A percentile compares a stretch with the other conserved stretches of the same genome.
Evolutionary conservation across 2,888 invertebrate genomes (phyloP).

Genomic region (Mythimna albipuncta): DNA sequence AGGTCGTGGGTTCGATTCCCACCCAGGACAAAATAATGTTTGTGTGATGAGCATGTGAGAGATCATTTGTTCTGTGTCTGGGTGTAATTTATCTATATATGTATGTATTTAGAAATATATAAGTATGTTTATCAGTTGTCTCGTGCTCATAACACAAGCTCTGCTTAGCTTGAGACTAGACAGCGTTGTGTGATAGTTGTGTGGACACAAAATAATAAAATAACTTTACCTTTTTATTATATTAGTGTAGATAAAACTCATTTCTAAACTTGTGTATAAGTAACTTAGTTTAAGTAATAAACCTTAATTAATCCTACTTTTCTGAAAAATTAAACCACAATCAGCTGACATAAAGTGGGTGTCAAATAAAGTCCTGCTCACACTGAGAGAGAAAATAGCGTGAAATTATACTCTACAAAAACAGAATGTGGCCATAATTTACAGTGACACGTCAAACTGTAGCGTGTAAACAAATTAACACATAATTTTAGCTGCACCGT

Average conservation of each 20-base stretch:
- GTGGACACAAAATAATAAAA: too few relatives aligned
- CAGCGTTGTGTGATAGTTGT: too few relatives aligned
- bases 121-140: too few relatives aligned
- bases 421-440: conserved; percentile 53
- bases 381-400: conserved; percentile 47
- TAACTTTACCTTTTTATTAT: too few relatives aligned
- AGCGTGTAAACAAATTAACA: conserved; percentile 61
- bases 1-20: too few relatives aligned
- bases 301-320: neutral
- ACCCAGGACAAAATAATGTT: too few relatives aligned
- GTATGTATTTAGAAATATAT: too few relatives aligned
- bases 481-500: conserved; percentile 59
- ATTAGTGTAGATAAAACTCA: neutral
- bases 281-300: neutral
- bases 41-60: too few relatives aligned
- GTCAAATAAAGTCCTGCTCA: conserved; percentile 33
- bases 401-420: conserved; percentile 56
- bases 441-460: conserved; percentile 56
- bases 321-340: conserved; percentile 22
- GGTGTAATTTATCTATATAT: too few relatives aligned
- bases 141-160: too few relatives aligned
- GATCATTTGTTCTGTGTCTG: too few relatives aligned
- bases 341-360: conserved; percentile 22
- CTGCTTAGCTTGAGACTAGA: too few relatives aligned
- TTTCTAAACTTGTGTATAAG: neutral